A percentile compares a stretch with the other conserved stretches of the same genome.
Conservation (phyloP, 2,113 vertebrate species). For the Rhegmatorhina hoffmannsi region DNA sequence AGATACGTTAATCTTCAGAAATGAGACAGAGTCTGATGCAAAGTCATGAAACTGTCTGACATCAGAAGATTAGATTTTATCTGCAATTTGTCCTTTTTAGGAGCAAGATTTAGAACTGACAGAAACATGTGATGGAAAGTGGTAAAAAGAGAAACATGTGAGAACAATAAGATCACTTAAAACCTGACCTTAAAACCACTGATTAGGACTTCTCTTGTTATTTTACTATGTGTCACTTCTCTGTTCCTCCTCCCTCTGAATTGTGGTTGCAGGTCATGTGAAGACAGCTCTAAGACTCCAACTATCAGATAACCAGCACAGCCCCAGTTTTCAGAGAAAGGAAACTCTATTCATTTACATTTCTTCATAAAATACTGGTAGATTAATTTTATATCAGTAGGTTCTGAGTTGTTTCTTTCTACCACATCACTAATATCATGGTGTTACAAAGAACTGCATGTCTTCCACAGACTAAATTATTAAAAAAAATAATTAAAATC, state of each 20-base stretch:
- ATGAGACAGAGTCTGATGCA: neutral
- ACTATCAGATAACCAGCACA: neutral
- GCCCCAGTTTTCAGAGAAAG: neutral
- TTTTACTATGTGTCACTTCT: neutral
- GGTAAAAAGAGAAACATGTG: neutral
- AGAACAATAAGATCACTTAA: slow-evolving; percentile 3
- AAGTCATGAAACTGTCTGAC: neutral
- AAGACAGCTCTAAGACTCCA: neutral
- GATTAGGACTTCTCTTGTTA: neutral
- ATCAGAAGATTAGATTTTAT: slow-evolving; percentile 15
- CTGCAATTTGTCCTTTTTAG: neutral
- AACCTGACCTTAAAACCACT: neutral
- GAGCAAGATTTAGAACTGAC: neutral
- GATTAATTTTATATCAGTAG: neutral
- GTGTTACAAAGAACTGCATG: neutral
- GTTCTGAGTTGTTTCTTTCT: neutral
- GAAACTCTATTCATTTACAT: neutral
- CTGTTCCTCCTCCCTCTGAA: neutral
- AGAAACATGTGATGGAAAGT: neutral
- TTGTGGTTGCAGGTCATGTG: neutral
- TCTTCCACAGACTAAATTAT: neutral
- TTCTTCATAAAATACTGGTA: neutral
- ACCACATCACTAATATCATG: neutral
- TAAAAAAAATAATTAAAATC: neutral
- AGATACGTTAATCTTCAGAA: neutral